A percentile compares a stretch with the other conserved stretches of the same genome.
These are phyloP conservation scores for Triplophysa tibetana DNA, from an alignment of 2,113 vertebrate genomes.

Conservation along the genomic window DNA sequence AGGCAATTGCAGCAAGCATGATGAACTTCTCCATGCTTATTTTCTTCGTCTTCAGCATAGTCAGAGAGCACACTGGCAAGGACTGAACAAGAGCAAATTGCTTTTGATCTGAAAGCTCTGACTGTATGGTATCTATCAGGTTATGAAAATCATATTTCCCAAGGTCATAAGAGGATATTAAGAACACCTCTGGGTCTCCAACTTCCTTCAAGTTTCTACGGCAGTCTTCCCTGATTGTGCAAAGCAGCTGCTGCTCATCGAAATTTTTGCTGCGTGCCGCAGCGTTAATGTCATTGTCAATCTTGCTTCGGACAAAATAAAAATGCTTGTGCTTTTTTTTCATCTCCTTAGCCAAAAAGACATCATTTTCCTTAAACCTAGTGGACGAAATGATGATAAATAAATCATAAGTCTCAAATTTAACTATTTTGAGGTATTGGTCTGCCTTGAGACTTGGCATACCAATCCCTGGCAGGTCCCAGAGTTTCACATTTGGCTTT, in stretches of 20 bases:
- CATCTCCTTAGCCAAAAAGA: constrained; percentile 49
- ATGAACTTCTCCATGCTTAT: not conserved
- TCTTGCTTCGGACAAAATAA: constrained; percentile 61
- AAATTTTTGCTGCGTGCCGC: not conserved
- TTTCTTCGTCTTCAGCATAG: constrained; percentile 38
- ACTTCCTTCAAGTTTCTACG: constrained; percentile 37
- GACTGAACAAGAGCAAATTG: constrained; percentile 43
- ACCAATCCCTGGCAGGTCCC: constrained; percentile 61
- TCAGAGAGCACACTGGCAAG: constrained; percentile 33
- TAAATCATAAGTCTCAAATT: constrained; percentile 56
- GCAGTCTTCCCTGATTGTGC: constrained; percentile 50
- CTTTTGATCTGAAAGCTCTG: constrained; percentile 51
- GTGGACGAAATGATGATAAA: constrained; percentile 56
- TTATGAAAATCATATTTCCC: constrained; percentile 53
- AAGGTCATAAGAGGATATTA: constrained; percentile 52
- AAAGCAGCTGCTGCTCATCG: constrained; percentile 24
- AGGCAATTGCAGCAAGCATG: not conserved
- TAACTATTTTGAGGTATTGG: constrained; percentile 48
- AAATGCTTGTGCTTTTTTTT: constrained; percentile 52
- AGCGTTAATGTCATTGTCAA: constrained; percentile 56
- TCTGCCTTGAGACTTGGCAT: constrained; percentile 45
- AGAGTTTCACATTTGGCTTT: constrained; percentile 51
- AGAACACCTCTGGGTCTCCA: constrained; percentile 39
- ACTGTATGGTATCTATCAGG: constrained; percentile 41
- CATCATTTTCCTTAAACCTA: constrained; percentile 55